These are phyloP conservation scores for Lampris incognitus DNA, from an alignment of 2,113 vertebrate species.

Conservation along the genomic window DNA sequence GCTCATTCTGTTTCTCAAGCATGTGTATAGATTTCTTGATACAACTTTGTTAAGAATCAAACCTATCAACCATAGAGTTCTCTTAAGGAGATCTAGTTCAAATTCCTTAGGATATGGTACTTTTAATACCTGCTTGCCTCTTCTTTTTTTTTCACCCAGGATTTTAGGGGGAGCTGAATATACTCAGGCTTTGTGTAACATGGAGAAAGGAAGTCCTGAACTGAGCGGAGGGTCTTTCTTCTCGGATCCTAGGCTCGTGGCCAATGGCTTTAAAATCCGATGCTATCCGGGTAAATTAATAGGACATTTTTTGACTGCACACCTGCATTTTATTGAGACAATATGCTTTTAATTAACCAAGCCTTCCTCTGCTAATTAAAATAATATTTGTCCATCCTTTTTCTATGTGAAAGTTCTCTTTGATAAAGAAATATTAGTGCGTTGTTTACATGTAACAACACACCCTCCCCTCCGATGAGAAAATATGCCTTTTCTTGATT, in stretches of 20 bases:
- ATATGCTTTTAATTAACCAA: neutral
- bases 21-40: neutral
- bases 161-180: constrained; percentile 85
- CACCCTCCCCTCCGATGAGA: constrained; percentile 22
- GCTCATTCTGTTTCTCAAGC: constrained; percentile 17
- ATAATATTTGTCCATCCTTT: neutral
- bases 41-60: neutral
- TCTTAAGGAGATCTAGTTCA: neutral
- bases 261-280: constrained; percentile 93
- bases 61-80: neutral
- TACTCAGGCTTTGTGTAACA: constrained; percentile 84
- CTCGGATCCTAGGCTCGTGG: constrained; percentile 89
- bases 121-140: constrained; percentile 7
- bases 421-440: neutral
- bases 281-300: constrained; percentile 86
- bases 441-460: neutral
- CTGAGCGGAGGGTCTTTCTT: constrained; percentile 80
- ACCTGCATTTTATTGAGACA: neutral
- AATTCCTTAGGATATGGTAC: neutral
- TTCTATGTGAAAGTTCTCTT: neutral
- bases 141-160: constrained; percentile 72
- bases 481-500: constrained; percentile 47
- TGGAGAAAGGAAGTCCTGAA: constrained; percentile 82
- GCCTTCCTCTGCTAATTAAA: neutral
- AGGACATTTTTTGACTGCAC: neutral